Percentiles rank a stretch among this genome's conserved stretches.
Evolutionary conservation across 2,113 vertebrate species (phyloP).

Genomic region (Pterocles orientalis): DNA sequence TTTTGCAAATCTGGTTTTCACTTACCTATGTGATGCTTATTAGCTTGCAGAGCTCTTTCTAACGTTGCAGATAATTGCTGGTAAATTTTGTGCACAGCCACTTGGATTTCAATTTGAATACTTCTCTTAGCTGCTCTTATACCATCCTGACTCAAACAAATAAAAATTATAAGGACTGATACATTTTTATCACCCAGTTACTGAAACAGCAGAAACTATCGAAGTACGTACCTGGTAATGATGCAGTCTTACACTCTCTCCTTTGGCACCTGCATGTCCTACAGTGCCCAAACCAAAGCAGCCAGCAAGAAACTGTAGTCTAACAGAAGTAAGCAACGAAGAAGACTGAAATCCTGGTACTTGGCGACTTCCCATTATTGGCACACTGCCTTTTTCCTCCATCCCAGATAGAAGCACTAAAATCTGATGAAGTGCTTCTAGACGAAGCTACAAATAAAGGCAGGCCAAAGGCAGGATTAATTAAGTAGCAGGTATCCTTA

Average conservation of each 20-base stretch:
- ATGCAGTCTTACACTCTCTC: slow-evolving; percentile 91
- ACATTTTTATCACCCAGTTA: not conserved
- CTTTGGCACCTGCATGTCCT: slow-evolving; percentile 83
- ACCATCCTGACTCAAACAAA: slow-evolving; percentile 83
- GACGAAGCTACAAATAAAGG: slow-evolving; percentile 81
- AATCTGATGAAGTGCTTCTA: slow-evolving; percentile 97
- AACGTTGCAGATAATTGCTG: slow-evolving; percentile 93
- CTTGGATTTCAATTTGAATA: slow-evolving; percentile 94
- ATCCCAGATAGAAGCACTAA: slow-evolving; percentile 93
- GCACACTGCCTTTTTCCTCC: slow-evolving; percentile 92
- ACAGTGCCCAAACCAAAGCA: slow-evolving; percentile 95
- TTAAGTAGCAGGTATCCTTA: not conserved
- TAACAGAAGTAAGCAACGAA: slow-evolving; percentile 91
- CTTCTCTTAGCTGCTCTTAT: slow-evolving; percentile 91
- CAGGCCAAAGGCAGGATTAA: slow-evolving; percentile 7
- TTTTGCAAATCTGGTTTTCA: not conserved
- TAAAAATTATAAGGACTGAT: not conserved
- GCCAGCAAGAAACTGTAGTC: slow-evolving; percentile 94
- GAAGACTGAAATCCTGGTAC: slow-evolving; percentile 87
- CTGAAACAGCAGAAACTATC: not conserved
- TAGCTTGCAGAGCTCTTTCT: slow-evolving; percentile 92
- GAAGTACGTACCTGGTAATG: slow-evolving; percentile 88
- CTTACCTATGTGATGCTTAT: slow-evolving; percentile 95
- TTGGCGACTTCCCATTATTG: slow-evolving; percentile 70
- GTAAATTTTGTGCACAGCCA: slow-evolving; percentile 97